Base-by-base conservation (phyloP, 37 sponge, comb jelly and placozoan genomes). In the Cliona cf. orientalis region DNA sequence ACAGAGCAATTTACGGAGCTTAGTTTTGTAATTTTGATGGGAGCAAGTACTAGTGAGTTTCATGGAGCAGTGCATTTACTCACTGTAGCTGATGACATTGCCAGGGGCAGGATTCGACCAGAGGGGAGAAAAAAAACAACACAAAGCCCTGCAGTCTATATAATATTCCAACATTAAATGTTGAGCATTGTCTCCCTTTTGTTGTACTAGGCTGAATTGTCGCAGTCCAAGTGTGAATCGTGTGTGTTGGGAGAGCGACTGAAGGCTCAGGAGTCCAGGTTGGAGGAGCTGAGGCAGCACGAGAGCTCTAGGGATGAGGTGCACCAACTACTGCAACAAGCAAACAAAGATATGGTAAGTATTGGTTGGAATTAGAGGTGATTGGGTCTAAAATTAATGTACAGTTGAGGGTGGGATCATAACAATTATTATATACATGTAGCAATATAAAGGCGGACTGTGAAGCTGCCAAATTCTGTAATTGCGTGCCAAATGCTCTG, bases 291-390 rank as follows among this genome's bases (percentile, higher is more conserved):
- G 42, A 29, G 60, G 40, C 28, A 35, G 53, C 40, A 42, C 21
- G 71, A 29, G 35, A 23, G 25, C 0, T 32, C 23, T 22, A 76
- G 42, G 31, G 70, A 80, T 39, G 75, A 74, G 53, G 46, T 60
- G 46, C 33, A 34, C 23, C 78, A 77, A 39, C 41, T 65, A 58
- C 72, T 91, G 61, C 35, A 78, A 38, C 74, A 86, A 29, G 79
- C 87, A 21, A 58, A 82, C 7, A 40, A 0, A 2, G 84, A 91
- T 17, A 58, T 82, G 49, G 91, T 91, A 39, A 36, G 72, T 75
- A 42, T 25, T 12, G 7, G 26, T 62, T 62, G 21, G 6, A 62
- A 7, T 62, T 25, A 62, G 63, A 25, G 6, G 7, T 12, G 6
- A n/a, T 25, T 12, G 21, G 21, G 63, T 62, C 63, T 25, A 19